A percentile compares a stretch with the other conserved stretches of the same genome.
These are phyloP conservation scores for Watsonalla binaria DNA, from an alignment of 2,888 invertebrate species.

Conservation along the genomic window DNA sequence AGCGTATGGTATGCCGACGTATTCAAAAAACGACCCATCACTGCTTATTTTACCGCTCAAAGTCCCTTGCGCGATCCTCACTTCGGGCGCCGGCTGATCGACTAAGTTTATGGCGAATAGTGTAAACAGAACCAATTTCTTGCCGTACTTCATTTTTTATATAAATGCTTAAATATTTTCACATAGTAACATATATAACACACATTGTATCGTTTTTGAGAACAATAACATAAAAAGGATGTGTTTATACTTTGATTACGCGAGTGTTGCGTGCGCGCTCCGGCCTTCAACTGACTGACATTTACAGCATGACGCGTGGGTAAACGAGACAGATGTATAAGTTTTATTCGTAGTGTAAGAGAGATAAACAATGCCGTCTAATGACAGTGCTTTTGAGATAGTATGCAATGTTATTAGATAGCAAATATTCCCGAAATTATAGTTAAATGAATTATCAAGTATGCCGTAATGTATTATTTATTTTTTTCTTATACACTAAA, in stretches of 20 bases:
- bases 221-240: neutral
- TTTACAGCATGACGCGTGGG: slow-evolving; percentile 2
- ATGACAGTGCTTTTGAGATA: no score
- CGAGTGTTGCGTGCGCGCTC: slow-evolving; percentile 27
- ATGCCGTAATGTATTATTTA: no score
- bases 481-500: no score
- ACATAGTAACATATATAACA: neutral
- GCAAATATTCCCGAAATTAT: no score
- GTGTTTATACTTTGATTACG: slow-evolving; percentile 2
- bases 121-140: slow-evolving; percentile 53
- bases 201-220: neutral
- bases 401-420: no score
- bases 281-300: slow-evolving; percentile 24
- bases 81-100: slow-evolving; percentile 63
- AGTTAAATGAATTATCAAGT: no score
- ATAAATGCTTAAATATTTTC: neutral
- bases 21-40: slow-evolving; percentile 62
- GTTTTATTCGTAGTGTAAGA: neutral
- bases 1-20: slow-evolving; percentile 65
- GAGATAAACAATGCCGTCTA: no score
- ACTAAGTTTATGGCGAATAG: slow-evolving; percentile 58
- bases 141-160: slow-evolving; percentile 44
- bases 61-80: slow-evolving; percentile 57
- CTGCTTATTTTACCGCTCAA: slow-evolving; percentile 57
- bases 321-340: slow-evolving; percentile 7